Conservation (phyloP, 2,888 invertebrate species). For the Rhorus exstirpatorius region DNA sequence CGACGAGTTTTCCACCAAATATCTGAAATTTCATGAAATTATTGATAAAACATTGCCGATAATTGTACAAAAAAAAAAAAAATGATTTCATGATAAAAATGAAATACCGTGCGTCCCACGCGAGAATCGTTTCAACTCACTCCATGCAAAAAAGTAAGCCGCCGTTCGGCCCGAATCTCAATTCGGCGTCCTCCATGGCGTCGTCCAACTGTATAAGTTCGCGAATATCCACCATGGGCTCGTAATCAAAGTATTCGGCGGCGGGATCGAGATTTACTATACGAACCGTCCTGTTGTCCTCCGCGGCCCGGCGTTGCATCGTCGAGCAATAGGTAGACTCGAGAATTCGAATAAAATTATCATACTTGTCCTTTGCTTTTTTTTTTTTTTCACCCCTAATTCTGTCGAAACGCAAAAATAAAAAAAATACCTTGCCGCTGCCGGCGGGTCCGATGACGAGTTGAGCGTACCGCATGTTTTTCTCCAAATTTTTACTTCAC, state of each 20-base stretch:
- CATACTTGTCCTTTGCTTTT: background rate
- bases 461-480: slow-evolving; percentile 96
- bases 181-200: slow-evolving; percentile 98
- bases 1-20: slow-evolving; percentile 95
- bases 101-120: background rate
- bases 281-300: slow-evolving; percentile 91
- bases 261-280: slow-evolving; percentile 99
- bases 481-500: slow-evolving; percentile 1
- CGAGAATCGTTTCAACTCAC: slow-evolving; percentile 87
- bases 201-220: slow-evolving; percentile 98
- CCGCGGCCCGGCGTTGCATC: slow-evolving; percentile 94
- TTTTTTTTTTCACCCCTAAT: too few species aligned
- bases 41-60: too few species aligned
- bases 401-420: background rate
- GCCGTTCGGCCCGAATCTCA: slow-evolving; percentile 98
- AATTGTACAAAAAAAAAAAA: background rate
- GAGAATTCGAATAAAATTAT: slow-evolving; percentile 71
- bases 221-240: slow-evolving; percentile 93
- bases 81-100: too few species aligned
- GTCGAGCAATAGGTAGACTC: slow-evolving; percentile 98
- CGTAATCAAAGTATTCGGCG: slow-evolving; percentile 97
- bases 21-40: slow-evolving; percentile 86
- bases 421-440: slow-evolving; percentile 94
- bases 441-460: slow-evolving; percentile 99
- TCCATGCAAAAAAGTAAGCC: slow-evolving; percentile 98